A percentile compares a stretch with the other conserved stretches of the same genome.
Conservation (phyloP, 2,888 invertebrate genomes). For the Ephialtes manifestator region DNA sequence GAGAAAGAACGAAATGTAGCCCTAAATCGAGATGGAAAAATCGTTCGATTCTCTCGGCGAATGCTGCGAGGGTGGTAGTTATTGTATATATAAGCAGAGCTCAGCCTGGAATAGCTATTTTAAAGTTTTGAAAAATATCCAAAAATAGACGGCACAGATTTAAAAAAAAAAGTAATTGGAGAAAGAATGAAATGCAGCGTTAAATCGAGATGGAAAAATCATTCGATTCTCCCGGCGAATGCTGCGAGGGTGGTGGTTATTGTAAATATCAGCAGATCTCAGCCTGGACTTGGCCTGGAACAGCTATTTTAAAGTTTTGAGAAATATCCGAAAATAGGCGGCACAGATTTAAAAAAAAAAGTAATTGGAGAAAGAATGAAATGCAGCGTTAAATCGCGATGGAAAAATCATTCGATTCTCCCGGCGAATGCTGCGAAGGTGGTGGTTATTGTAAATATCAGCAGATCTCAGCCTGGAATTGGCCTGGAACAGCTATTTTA, state of each 20-base stretch:
- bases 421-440: constrained; percentile 3
- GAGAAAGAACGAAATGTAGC: background rate
- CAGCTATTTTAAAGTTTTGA: background rate
- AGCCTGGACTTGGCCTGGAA: too few relatives aligned
- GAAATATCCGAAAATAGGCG: background rate
- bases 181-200: too few relatives aligned
- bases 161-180: too few relatives aligned
- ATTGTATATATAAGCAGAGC: too few relatives aligned
- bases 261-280: too few relatives aligned
- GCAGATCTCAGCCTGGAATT: constrained; percentile 37
- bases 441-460: constrained; percentile 8
- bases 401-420: background rate
- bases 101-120: background rate
- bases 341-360: background rate
- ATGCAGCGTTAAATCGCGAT: background rate
- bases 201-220: too few relatives aligned
- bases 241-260: too few relatives aligned
- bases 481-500: background rate
- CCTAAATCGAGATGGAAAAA: background rate
- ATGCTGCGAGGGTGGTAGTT: background rate
- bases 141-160: background rate
- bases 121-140: background rate
- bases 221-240: too few relatives aligned
- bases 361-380: too few relatives aligned
- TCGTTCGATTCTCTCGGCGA: background rate